These are phyloP conservation scores for Lasioglossum albipes DNA, from an alignment of 1,140 invertebrate species.

Conservation along the genomic window DNA sequence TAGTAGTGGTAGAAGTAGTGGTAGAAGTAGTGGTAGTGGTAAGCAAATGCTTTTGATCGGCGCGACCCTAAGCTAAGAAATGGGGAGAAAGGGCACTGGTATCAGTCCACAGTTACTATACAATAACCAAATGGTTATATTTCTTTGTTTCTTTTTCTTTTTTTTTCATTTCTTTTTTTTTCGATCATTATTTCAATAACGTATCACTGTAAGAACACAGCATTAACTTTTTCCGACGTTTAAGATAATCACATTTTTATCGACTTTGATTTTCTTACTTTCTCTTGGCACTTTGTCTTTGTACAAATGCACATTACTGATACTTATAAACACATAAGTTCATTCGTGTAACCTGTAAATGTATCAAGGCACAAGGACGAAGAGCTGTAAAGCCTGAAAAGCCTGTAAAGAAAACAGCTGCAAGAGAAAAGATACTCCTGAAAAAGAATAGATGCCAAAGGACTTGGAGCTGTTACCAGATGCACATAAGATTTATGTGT, in stretches of 20 bases:
- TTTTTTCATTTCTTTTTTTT: constrained; percentile 11
- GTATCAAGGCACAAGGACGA: constrained; percentile 66
- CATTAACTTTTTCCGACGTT: constrained; percentile 53
- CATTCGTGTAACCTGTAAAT: constrained; percentile 73
- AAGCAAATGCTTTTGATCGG: constrained; percentile 80
- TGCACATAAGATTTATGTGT: constrained; percentile 67
- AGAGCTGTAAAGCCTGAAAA: constrained; percentile 79
- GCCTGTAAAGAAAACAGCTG: constrained; percentile 80
- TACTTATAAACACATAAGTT: constrained; percentile 57
- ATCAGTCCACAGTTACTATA: constrained; percentile 77
- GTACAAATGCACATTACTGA: constrained; percentile 53
- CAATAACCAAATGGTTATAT: constrained; percentile 61
- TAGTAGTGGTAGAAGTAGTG: constrained; percentile 78
- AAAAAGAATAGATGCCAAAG: constrained; percentile 62
- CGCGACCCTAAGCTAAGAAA: constrained; percentile 81
- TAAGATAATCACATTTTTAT: constrained; percentile 57
- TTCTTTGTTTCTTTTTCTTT: neutral
- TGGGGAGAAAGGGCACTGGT: constrained; percentile 80
- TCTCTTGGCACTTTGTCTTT: constrained; percentile 56
- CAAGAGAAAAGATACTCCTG: constrained; percentile 74
- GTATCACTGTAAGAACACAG: constrained; percentile 53
- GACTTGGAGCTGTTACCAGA: constrained; percentile 69
- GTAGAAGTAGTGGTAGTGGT: constrained; percentile 79
- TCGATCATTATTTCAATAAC: constrained; percentile 49
- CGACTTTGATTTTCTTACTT: constrained; percentile 59